phyloP scores from a whole-genome alignment of 1,140 invertebrate species.

The Alviniconcha marisindica region DNA sequence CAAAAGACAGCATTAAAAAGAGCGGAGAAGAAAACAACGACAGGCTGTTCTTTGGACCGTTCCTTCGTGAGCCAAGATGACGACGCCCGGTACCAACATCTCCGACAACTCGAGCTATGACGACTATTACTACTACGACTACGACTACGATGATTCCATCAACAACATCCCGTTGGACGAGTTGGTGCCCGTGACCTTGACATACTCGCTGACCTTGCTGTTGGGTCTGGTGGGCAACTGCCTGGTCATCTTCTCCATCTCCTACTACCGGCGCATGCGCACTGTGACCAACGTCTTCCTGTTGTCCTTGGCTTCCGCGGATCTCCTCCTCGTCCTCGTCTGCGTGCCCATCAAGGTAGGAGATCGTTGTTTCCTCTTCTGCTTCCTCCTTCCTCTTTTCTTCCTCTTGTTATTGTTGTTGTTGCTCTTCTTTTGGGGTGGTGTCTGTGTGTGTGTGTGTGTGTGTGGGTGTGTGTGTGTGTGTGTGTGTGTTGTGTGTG shows the following conservation, averaged over 20 bases:
- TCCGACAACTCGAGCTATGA: not conserved
- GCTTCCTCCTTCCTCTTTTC: too few species aligned
- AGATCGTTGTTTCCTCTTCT: too few species aligned
- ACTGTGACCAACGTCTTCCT: constrained; percentile 85
- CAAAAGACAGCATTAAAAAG: too few species aligned
- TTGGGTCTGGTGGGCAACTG: constrained; percentile 81
- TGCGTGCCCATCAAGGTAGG: constrained; percentile 30
- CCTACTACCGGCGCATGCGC: constrained; percentile 78
- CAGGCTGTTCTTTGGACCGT: too few species aligned
- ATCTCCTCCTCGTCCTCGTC: constrained; percentile 81
- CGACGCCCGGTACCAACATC: too few species aligned
- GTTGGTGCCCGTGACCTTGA: constrained; percentile 79
- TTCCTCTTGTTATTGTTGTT: too few species aligned
- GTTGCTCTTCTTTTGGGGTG: too few species aligned
- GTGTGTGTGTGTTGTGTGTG: not conserved
- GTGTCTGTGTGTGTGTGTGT: not conserved
- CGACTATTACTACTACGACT: constrained; percentile 51
- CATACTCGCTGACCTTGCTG: constrained; percentile 82
- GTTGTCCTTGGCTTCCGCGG: constrained; percentile 82
- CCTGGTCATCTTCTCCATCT: constrained; percentile 80
- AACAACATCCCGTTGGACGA: constrained; percentile 72
- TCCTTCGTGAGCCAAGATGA: too few species aligned
- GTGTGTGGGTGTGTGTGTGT: not conserved
- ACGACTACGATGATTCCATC: constrained; percentile 56
- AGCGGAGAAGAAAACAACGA: too few species aligned